Percentiles rank a stretch among this genome's conserved stretches.
These are phyloP conservation scores for Coendou prehensilis DNA, from an alignment of 2,797 vertebrate genomes.

Conservation along the genomic window DNA sequence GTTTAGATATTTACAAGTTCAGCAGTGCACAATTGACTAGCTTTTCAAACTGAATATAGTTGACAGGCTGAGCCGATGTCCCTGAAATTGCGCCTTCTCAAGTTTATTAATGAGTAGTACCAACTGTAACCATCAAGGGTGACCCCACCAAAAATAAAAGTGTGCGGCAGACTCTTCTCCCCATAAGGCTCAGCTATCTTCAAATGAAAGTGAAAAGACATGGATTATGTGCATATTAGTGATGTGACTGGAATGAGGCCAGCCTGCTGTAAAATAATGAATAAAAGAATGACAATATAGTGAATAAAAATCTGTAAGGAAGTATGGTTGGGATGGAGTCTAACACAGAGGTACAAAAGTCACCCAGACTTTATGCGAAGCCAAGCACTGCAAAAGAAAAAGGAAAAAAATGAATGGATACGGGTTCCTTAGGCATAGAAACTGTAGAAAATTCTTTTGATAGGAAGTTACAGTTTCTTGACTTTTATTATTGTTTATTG, in stretches of 20 bases:
- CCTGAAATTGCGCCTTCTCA: background rate
- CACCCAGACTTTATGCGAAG: background rate
- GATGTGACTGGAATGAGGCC: background rate
- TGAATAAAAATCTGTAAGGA: background rate
- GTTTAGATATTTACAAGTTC: background rate
- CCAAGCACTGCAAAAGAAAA: background rate
- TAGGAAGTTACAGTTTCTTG: background rate
- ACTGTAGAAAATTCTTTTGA: background rate
- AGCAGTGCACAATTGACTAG: rapidly evolving
- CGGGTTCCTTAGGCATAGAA: background rate
- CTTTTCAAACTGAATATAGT: background rate
- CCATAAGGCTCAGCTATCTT: background rate
- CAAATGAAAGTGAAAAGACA: background rate
- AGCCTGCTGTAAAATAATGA: background rate
- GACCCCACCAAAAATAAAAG: background rate
- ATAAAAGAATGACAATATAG: background rate
- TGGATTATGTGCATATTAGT: background rate
- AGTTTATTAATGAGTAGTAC: background rate
- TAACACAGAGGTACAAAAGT: background rate
- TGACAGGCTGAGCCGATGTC: background rate
- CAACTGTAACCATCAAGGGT: background rate
- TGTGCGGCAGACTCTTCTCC: background rate
- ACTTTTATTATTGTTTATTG: background rate
- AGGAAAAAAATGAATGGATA: background rate
- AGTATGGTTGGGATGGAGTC: too few species aligned